Base-by-base conservation (phyloP, 2,888 invertebrate genomes). In the Trimorus sp. region DNA sequence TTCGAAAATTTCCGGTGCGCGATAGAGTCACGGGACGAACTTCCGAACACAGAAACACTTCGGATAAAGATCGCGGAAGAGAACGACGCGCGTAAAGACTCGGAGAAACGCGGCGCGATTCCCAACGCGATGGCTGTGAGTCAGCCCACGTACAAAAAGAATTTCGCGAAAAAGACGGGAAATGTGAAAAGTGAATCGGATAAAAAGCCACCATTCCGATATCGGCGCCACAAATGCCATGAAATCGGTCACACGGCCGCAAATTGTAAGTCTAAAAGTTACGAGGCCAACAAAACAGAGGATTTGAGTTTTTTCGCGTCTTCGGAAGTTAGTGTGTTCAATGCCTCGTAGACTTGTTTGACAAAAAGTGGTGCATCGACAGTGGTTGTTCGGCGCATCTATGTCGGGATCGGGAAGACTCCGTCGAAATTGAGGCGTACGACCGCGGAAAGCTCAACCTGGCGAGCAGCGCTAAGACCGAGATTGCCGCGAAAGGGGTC, bases 261-360 rank as follows among this genome's bases (percentile, higher is more conserved):
- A 0, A 37, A 73, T 15, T 73, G 63, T n/a, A 36, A 12, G 38
- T 53, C 26, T 0, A 63, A 62, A 45, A 16, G 42, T 15, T 9
- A 40, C 3, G 48, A n/a, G 7, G 74, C 77, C 12, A 66, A 51
- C 16, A 59, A 63, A 26, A 37, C 60, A 4, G 58, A 62, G 7
- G 65, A 76, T 26, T 51, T 54, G n/a, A 60, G 68, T 12, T 79
- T 69, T 15, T 48, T 65, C 15, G 73, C 69, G 26, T 3, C 26
- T 26, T 4, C 15, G 15, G 56, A 68, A 48, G 12, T 48, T 16
- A 26, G 15, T 11, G 40, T 11, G n/a, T 16, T 9, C 16, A 59
- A 37, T 26, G 26, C 26, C 26, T 26, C 26, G 4, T 51, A 15
- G 51, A 26, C 26, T 15, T 11, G 16, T 11, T 26, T 12, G 49